phyloP scores from a whole-genome alignment of 2,888 invertebrate species.

The Tachina grossa region DNA sequence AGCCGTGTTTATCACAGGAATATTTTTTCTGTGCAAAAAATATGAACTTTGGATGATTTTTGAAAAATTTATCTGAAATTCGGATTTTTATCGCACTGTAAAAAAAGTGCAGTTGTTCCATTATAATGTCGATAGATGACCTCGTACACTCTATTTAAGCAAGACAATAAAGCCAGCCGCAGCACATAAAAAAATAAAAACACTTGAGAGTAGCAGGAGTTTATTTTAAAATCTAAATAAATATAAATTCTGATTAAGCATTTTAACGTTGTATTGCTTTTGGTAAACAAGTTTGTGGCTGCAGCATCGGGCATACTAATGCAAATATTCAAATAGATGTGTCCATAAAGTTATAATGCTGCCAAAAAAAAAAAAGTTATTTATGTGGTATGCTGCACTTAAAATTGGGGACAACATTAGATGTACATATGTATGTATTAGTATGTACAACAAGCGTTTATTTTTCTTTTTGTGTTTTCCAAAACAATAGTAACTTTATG shows the following conservation, averaged over 20 bases:
- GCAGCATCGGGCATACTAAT: slow-evolving; percentile 31
- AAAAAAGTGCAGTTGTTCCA: no score
- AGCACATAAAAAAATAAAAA: slow-evolving; percentile 21
- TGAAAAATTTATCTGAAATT: no score
- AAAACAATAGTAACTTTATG: slow-evolving; percentile 48
- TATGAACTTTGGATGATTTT: no score
- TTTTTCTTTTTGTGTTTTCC: neutral
- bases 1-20: no score
- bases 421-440: slow-evolving; percentile 38
- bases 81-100: no score
- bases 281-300: slow-evolving; percentile 32
- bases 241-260: slow-evolving; percentile 66
- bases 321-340: slow-evolving; percentile 48
- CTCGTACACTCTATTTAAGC: slow-evolving; percentile 10
- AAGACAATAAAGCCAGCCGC: slow-evolving; percentile 34
- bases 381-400: slow-evolving; percentile 65
- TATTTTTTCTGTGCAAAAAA: no score
- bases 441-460: neutral
- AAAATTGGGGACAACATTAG: slow-evolving; percentile 61
- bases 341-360: slow-evolving; percentile 60
- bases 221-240: slow-evolving; percentile 67
- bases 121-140: neutral
- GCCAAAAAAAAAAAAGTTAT: slow-evolving; percentile 12
- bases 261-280: slow-evolving; percentile 25
- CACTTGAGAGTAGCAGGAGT: slow-evolving; percentile 46